Evolutionary conservation across 2,113 vertebrate species (phyloP).

Genomic region (Percina caprodes): DNA sequence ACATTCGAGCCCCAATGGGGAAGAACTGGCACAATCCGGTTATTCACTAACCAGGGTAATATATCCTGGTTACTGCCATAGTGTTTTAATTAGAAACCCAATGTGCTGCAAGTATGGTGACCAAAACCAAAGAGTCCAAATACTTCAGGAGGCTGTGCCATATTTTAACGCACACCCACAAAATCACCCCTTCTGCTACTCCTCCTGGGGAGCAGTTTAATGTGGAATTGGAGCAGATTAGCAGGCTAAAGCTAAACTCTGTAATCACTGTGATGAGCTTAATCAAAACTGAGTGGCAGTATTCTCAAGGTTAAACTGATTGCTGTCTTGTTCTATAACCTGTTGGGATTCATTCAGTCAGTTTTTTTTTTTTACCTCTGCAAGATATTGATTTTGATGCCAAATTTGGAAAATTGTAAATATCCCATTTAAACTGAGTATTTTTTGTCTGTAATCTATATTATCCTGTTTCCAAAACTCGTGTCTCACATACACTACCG

Average conservation of each 20-base stretch:
- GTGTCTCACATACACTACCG: not conserved
- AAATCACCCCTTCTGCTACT: not conserved
- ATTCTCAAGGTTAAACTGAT: conserved; percentile 68
- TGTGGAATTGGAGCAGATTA: conserved; percentile 73
- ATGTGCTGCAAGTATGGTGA: not conserved
- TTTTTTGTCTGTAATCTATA: not conserved
- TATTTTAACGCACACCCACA: not conserved
- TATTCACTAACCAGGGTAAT: too few species aligned
- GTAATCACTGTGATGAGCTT: conserved; percentile 65
- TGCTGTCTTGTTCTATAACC: conserved; percentile 37
- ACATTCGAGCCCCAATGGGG: too few species aligned
- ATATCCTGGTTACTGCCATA: too few species aligned
- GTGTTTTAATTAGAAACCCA: not conserved
- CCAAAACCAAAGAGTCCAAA: conserved; percentile 16
- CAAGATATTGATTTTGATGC: conserved; percentile 4
- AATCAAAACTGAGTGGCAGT: conserved; percentile 50
- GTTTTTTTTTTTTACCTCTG: not conserved
- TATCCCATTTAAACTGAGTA: not conserved
- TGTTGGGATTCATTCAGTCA: conserved; percentile 19
- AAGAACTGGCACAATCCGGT: too few species aligned
- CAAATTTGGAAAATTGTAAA: not conserved
- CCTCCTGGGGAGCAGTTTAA: conserved; percentile 62
- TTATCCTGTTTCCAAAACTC: not conserved
- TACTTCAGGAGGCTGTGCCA: not conserved
- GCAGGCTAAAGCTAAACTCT: conserved; percentile 55